phyloP scores from a whole-genome alignment of 2,888 invertebrate genomes.

The Tolmerus cingulatus region DNA sequence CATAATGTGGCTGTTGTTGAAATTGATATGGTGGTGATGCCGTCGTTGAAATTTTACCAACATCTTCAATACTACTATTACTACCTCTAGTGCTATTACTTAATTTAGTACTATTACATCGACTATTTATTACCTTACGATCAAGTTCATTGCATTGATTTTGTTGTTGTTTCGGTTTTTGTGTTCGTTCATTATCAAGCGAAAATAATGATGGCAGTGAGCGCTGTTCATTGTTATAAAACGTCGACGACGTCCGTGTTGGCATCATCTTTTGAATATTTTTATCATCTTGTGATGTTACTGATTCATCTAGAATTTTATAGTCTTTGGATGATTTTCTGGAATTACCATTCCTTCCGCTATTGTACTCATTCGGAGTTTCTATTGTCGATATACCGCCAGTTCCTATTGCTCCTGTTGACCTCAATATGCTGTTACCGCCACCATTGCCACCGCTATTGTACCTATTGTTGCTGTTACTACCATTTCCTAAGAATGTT shows the following conservation, averaged over 20 bases:
- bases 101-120: conserved; percentile 41
- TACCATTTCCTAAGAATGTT: conserved; percentile 53
- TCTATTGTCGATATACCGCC: neutral
- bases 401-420: neutral
- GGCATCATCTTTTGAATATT: neutral
- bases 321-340: conserved; percentile 41
- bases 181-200: conserved; percentile 24
- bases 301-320: conserved; percentile 36
- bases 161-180: conserved; percentile 36
- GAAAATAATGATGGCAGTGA: conserved; percentile 36
- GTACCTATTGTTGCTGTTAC: conserved; percentile 35
- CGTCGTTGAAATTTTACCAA: neutral
- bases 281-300: conserved; percentile 2
- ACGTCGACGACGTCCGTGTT: neutral
- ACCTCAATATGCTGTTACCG: conserved; percentile 10
- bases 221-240: conserved; percentile 13
- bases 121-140: conserved; percentile 44
- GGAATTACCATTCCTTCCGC: conserved; percentile 18
- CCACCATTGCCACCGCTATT: conserved; percentile 39
- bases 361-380: conserved; percentile 29
- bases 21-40: conserved; percentile 34
- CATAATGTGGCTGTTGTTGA: neutral
- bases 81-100: conserved; percentile 34
- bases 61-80: conserved; percentile 24
- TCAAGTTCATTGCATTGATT: conserved; percentile 46